phyloP scores from a whole-genome alignment of 2,888 invertebrate species.

The Catocala fraxini region DNA sequence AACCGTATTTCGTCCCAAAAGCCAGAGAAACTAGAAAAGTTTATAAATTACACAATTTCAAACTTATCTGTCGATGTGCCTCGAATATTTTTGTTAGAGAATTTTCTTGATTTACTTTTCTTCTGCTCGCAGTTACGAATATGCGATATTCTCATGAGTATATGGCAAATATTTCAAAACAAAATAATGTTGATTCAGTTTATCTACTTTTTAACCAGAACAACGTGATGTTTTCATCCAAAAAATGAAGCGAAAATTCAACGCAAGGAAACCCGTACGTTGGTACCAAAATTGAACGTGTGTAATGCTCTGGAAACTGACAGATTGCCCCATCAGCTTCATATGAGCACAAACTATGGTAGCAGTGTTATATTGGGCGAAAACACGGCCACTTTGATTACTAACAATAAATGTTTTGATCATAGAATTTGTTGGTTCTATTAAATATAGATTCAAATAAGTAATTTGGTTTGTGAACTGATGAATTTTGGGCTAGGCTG shows the following conservation, averaged over 20 bases:
- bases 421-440: no score
- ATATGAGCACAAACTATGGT: slow-evolving; percentile 5
- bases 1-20: background rate
- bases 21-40: background rate
- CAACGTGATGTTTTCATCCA: background rate
- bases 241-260: background rate
- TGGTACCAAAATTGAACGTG: slow-evolving; percentile 13
- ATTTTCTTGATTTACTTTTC: background rate
- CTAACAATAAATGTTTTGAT: no score
- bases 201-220: background rate
- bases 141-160: background rate
- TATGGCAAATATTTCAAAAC: background rate
- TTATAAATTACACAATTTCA: slow-evolving; percentile 2
- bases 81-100: background rate
- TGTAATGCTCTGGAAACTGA: slow-evolving; percentile 22
- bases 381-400: background rate
- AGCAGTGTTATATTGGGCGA: background rate
- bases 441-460: no score
- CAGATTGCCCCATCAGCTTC: slow-evolving; percentile 4
- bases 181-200: background rate
- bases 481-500: no score
- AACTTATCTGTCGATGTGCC: background rate
- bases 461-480: no score
- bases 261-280: slow-evolving; percentile 7
- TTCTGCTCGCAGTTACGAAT: background rate